Base-by-base conservation (phyloP, 1,140 invertebrate species). In the Olivierus martensii region DNA sequence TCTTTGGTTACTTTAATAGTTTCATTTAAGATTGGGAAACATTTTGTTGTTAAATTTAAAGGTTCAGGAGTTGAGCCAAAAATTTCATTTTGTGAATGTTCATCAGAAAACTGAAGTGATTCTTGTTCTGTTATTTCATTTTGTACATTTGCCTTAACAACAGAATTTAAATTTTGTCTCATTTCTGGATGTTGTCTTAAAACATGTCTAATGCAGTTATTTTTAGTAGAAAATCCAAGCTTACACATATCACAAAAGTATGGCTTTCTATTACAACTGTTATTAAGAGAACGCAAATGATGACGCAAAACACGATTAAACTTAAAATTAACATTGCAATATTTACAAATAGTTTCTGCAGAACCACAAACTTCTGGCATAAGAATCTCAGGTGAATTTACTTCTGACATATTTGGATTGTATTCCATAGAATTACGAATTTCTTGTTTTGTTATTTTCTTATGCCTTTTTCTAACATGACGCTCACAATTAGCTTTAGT, bases 401-500 rank as follows among this genome's bases (percentile, higher is more conserved):
- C 52, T 36, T 55, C 36, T 11, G 60, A 47, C 60, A 63, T 56
- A 44, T 62, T 58, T 5, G 56, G 52, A 49, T 64, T 63, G 37
- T 60, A 61, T 41, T 60, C 60, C 60, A 63, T 64, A 4, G 62
- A 38, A 51, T 50, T 60, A 18, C 56, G 50, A n/a, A 63, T 64
- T 46, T 63, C 62, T 12, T 43, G 34, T 44, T 87, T 77, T 3
- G 80, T 77, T 43, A 79, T 73, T 72, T 90, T 84, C 0, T 82
- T 79, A 64, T 97, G 92, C 2, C 70, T 87, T 73, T 73, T 96
- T 49, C 71, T 69, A 43, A 76, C 65, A 62, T 76, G 75, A n/a
- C 75, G 63, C 86, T 64, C 90, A 73, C 65, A 96, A 73, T 74
- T 97, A 79, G 73, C 74, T 63, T 96, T 95, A 0, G 92, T 97